Base-by-base conservation (phyloP, 2,888 invertebrate species). In the Nemoura dubitans region DNA sequence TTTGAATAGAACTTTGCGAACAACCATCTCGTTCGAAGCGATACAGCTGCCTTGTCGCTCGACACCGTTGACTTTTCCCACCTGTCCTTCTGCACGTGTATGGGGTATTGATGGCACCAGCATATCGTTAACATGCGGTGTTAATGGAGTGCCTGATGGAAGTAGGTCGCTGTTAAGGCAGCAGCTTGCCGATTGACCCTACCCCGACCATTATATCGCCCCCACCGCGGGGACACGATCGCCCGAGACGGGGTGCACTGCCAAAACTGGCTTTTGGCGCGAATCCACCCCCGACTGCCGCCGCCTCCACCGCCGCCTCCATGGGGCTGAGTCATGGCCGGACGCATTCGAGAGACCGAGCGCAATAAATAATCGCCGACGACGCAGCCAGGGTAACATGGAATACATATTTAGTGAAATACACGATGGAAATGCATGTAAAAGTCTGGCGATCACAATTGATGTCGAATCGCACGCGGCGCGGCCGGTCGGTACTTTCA, bases 361-460 rank as follows among this genome's bases (percentile, higher is more conserved):
- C 76, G 26, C 59, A 26, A 84, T 84, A 84, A 84, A 84, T 84
- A 84, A 84, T 84, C 59, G 21, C 27, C 28, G 83, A 5, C 78
- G 78, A 26, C 59, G 81, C 30, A 10, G 27, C 43, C n/a, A 27
- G 29, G 59, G 28, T 3, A 84, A 76, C 84, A 76, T n/a, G 84
- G 84, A 21, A 27, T 27, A 84, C 36, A 83, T 83, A 83, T 83
- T 84, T 84, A 76, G 76, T 84, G 43, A 84, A 84, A 84, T 84
- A 28, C 84, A 84, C 27, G 59, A 10, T 29, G 84, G 76, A 84
- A 84, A 59, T 84, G 29, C 21, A 21, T 84, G 84, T 84, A 76
- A 76, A 21, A 21, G 59, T 6, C 30, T 76, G 28, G 84, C 43
- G 84, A 76, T 76, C 76, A 76, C 84, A 84, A 29, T 36, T 16